A percentile compares a stretch with the other conserved stretches of the same genome.
phyloP scores from a whole-genome alignment of 2,113 vertebrate species.

The Chaenocephalus aceratus region DNA sequence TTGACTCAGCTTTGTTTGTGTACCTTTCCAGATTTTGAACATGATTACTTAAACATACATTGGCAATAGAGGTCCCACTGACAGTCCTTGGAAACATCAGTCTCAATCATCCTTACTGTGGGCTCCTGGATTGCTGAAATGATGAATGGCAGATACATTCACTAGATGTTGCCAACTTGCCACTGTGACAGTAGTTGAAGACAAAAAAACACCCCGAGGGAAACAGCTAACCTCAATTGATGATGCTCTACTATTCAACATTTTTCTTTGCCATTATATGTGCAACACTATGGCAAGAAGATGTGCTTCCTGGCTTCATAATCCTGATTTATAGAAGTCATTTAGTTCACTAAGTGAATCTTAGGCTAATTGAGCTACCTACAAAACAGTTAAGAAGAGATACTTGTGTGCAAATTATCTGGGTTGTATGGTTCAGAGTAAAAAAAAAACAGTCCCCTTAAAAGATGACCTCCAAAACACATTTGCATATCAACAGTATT shows the following conservation, averaged over 20 bases:
- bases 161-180: constrained; percentile 28
- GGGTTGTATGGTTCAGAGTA: not conserved
- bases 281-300: constrained; percentile 26
- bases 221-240: constrained; percentile 39
- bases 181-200: constrained; percentile 33
- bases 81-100: constrained; percentile 1
- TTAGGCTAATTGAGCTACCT: not conserved
- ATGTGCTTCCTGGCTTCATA: constrained; percentile 37
- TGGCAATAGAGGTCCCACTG: constrained; percentile 2
- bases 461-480: not conserved
- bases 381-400: not conserved
- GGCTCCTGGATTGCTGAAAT: constrained; percentile 10
- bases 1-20: not conserved
- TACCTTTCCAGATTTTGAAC: not conserved
- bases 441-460: not conserved
- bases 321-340: constrained; percentile 36
- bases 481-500: not conserved
- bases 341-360: constrained; percentile 37
- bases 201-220: not conserved
- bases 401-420: not conserved
- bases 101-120: not conserved
- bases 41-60: not conserved
- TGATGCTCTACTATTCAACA: constrained; percentile 31
- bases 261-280: constrained; percentile 18
- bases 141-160: constrained; percentile 40